Percentiles rank a stretch among this genome's conserved stretches.
Conservation (phyloP, 2,797 vertebrate species). For the Cirrhinus mrigala region DNA sequence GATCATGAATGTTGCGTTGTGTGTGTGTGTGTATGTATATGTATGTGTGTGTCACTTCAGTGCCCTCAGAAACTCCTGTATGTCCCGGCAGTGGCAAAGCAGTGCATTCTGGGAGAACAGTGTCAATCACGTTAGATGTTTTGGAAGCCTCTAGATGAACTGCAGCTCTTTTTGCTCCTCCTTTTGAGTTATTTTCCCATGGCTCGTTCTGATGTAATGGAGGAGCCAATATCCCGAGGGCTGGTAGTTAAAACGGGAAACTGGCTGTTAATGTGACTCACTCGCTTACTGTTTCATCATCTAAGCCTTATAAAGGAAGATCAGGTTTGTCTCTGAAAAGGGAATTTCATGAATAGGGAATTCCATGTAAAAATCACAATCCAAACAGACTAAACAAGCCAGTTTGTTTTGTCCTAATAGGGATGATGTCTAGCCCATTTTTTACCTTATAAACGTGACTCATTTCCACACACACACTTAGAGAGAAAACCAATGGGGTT, state of each 20-base stretch:
- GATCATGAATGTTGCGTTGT: conserved; percentile 37
- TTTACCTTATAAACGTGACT: conserved; percentile 20
- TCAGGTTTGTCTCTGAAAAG: conserved; percentile 31
- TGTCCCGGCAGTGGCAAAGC: not conserved
- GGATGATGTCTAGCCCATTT: not conserved
- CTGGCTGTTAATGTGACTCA: conserved; percentile 40
- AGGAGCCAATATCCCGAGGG: conserved; percentile 21
- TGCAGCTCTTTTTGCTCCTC: conserved; percentile 1
- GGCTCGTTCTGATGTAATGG: conserved; percentile 34
- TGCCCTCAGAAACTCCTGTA: conserved; percentile 18
- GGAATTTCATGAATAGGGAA: conserved; percentile 31
- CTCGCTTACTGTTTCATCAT: conserved; percentile 21
- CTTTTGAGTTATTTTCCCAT: conserved; percentile 28
- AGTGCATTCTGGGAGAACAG: conserved; percentile 7
- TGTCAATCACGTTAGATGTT: not conserved
- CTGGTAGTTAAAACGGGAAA: not conserved
- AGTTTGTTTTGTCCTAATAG: conserved; percentile 9
- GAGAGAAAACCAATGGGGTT: conserved; percentile 30
- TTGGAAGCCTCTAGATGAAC: not conserved
- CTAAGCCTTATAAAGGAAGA: conserved; percentile 15
- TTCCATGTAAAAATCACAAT: conserved; percentile 17
- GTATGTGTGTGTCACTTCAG: not conserved
- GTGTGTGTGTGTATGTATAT: conserved; percentile 13
- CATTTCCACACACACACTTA: conserved; percentile 32
- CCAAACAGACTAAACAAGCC: conserved; percentile 22